phyloP scores from a whole-genome alignment of 2,888 invertebrate species.

The Drosophila acutilabella region DNA sequence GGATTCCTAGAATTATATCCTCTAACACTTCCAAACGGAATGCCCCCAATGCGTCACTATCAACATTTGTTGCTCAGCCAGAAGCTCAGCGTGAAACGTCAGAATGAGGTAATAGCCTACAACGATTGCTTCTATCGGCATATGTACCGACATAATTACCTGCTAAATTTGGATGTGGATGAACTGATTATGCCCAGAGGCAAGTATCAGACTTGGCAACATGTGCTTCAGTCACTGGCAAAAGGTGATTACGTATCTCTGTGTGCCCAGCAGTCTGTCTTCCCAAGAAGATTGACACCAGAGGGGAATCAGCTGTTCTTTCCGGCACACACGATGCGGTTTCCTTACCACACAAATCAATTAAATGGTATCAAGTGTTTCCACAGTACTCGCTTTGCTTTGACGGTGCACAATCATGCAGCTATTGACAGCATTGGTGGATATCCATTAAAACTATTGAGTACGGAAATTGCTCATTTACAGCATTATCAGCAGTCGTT shows the following conservation, averaged over 20 bases:
- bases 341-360: constrained; percentile 88
- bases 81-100: constrained; percentile 90
- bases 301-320: constrained; percentile 86
- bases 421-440: too few relatives aligned
- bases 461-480: too few relatives aligned
- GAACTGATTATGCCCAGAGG: constrained; percentile 93
- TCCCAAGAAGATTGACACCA: constrained; percentile 85
- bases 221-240: constrained; percentile 83
- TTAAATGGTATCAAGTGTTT: constrained; percentile 90
- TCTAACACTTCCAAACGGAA: constrained; percentile 92
- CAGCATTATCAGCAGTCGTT: too few relatives aligned
- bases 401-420: constrained; percentile 92
- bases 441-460: too few relatives aligned
- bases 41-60: constrained; percentile 92
- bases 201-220: constrained; percentile 81
- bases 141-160: constrained; percentile 93
- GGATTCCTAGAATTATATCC: constrained; percentile 90
- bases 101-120: constrained; percentile 96
- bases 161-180: constrained; percentile 95
- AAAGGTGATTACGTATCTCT: constrained; percentile 86
- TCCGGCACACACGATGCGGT: constrained; percentile 91
- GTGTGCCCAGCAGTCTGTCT: constrained; percentile 94
- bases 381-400: constrained; percentile 93
- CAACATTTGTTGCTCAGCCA: constrained; percentile 93
- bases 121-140: constrained; percentile 97